These are phyloP conservation scores for Wiebesia pumilae DNA, from an alignment of 1,140 invertebrate genomes.

Conservation along the genomic window DNA sequence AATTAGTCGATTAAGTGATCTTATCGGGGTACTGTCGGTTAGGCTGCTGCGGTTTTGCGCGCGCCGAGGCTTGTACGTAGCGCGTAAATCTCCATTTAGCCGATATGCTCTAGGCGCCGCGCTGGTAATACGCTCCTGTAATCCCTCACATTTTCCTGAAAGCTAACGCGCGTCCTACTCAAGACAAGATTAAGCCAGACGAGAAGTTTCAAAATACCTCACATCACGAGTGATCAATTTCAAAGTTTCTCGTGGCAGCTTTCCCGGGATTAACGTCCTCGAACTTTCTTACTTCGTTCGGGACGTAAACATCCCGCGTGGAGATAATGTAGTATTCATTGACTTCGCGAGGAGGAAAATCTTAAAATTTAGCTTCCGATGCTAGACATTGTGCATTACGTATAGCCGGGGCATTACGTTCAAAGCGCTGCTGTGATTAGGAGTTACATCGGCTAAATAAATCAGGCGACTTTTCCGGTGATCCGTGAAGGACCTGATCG, in stretches of 20 bases:
- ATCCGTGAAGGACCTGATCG: too few species aligned
- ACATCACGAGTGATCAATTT: slow-evolving; percentile 45
- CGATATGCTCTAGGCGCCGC: slow-evolving; percentile 16
- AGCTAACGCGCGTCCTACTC: slow-evolving; percentile 35
- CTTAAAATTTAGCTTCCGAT: too few species aligned
- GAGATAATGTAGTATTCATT: background rate
- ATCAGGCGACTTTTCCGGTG: too few species aligned
- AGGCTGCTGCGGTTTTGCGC: background rate
- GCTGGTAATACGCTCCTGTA: slow-evolving; percentile 36
- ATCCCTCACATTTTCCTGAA: slow-evolving; percentile 50
- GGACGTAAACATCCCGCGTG: background rate
- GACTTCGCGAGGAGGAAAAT: background rate
- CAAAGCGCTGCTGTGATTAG: too few species aligned
- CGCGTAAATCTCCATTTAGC: slow-evolving; percentile 52
- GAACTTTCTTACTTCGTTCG: slow-evolving; percentile 10
- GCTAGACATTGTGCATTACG: too few species aligned
- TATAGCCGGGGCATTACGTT: too few species aligned
- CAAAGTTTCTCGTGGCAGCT: slow-evolving; percentile 20
- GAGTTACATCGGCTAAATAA: too few species aligned
- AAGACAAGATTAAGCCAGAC: slow-evolving; percentile 37
- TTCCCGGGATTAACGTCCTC: slow-evolving; percentile 15
- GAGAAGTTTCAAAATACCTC: slow-evolving; percentile 46
- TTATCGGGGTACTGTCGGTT: slow-evolving; percentile 17
- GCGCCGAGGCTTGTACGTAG: background rate
- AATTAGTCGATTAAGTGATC: slow-evolving; percentile 53